Evolutionary conservation across 2,888 invertebrate genomes (phyloP).

Genomic region (Eupithecia exiguata): DNA sequence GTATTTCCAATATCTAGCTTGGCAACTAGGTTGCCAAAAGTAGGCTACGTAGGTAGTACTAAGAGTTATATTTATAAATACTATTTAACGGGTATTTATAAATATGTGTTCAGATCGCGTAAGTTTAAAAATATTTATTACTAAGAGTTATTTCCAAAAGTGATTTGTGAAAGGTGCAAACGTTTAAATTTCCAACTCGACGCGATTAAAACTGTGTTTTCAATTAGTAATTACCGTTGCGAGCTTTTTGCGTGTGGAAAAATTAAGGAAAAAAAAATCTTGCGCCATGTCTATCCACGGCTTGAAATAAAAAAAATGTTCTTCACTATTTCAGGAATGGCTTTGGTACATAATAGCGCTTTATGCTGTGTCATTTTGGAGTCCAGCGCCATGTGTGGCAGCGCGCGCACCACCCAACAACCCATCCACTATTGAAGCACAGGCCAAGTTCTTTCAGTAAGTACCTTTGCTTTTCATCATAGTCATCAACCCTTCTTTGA

Average conservation of each 20-base stretch:
- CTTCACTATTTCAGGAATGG: slow-evolving; percentile 63
- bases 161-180: not conserved
- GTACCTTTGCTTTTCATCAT: slow-evolving; percentile 41
- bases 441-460: slow-evolving; percentile 82
- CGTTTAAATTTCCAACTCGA: not conserved
- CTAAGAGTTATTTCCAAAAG: not conserved
- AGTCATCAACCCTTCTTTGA: not conserved
- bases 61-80: too few relatives aligned
- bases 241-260: too few relatives aligned
- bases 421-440: slow-evolving; percentile 71
- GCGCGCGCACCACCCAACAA: slow-evolving; percentile 60
- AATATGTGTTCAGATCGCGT: too few relatives aligned
- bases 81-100: too few relatives aligned
- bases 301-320: not conserved
- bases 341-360: slow-evolving; percentile 64
- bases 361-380: slow-evolving; percentile 59
- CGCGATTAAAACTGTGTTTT: not conserved
- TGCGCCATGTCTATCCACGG: not conserved
- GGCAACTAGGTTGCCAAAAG: not conserved
- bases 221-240: not conserved
- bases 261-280: too few relatives aligned
- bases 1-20: not conserved
- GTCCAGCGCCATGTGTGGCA: slow-evolving; percentile 54
- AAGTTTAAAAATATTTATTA: too few relatives aligned
- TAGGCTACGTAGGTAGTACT: not conserved